A percentile compares a stretch with the other conserved stretches of the same genome.
Conservation (phyloP, 2,888 invertebrate genomes). For the Dolichomitus sp. region DNA sequence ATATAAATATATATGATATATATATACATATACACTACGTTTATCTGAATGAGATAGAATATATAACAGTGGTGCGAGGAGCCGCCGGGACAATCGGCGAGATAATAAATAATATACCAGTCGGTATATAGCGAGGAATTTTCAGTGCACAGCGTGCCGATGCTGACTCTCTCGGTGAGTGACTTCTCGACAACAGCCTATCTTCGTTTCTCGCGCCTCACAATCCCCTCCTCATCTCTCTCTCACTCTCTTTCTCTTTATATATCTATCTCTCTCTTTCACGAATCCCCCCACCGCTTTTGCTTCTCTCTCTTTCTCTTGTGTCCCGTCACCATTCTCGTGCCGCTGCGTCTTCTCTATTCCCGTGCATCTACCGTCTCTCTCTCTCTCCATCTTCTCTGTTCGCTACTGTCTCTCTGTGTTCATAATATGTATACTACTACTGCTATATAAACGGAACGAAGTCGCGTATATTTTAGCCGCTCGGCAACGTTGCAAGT, state of each 20-base stretch:
- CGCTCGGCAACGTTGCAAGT: constrained; percentile 37
- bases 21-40: not conserved
- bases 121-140: constrained; percentile 69
- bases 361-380: constrained; percentile 32
- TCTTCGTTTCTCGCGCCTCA: constrained; percentile 65
- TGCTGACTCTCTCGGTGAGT: constrained; percentile 69
- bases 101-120: constrained; percentile 4
- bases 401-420: constrained; percentile 33
- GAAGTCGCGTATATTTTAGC: constrained; percentile 64
- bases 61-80: not conserved
- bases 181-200: constrained; percentile 64
- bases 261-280: constrained; percentile 53
- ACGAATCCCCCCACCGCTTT: constrained; percentile 38
- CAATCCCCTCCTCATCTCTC: constrained; percentile 57
- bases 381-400: constrained; percentile 26
- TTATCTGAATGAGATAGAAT: not conserved
- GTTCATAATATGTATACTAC: constrained; percentile 55
- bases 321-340: constrained; percentile 23
- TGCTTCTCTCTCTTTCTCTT: constrained; percentile 26
- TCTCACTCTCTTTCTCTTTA: constrained; percentile 57
- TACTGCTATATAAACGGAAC: constrained; percentile 41
- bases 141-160: constrained; percentile 69
- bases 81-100: not conserved
- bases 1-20: not conserved
- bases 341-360: constrained; percentile 53